Base-by-base conservation (phyloP, 2,888 invertebrate genomes). In the Chelonus formosanus region DNA sequence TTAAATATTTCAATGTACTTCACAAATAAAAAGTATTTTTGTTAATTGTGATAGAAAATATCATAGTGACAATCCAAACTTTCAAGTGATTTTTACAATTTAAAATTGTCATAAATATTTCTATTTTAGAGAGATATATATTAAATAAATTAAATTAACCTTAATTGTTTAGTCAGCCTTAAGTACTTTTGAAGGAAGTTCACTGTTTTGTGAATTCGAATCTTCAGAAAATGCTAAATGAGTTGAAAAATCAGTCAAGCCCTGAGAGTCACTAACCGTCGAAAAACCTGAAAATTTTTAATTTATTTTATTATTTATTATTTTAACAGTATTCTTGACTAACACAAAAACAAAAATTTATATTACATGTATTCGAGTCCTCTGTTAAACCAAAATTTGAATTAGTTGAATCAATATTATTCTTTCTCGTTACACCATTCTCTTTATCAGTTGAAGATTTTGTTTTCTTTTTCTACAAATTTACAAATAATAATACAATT, bases 341-440 rank as follows among this genome's bases (percentile, higher is more conserved):
- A 3, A 57, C 48, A 45, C 50, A 20, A 53, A 8, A 20, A 20
- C 20, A 40, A 4, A 54, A 53, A 10, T 4, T 45, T 52, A 70
- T 85, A 89, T 88, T 87, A 95, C 95, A 95, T 70, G 95, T 96
- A 84, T 95, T 95, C 7, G 95, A 96, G 82, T 95, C 95, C 84
- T 96, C 95, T 7, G 93, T 91, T 80, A 94, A 88, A 63, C 93
- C 93, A 77, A 93, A 93, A 84, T 92, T 94, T 3, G 94, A 93
- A 84, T 91, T 90, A 0, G 93, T 92, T 0, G 91, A 91, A 75
- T 94, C 94, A 74, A 90, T 88, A 70, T 86, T 86, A 72, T 88
- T 89, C 86, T 90, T 93, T 67, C 88, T 87, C 61, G 89, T 86
- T 73, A 90, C 81, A 63, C 90, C 88, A 81, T 94, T 94, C 84